A percentile compares a stretch with the other conserved stretches of the same genome.
Evolutionary conservation across 2,888 invertebrate genomes (phyloP).

Genomic region (Tubiluchus corallicola): DNA sequence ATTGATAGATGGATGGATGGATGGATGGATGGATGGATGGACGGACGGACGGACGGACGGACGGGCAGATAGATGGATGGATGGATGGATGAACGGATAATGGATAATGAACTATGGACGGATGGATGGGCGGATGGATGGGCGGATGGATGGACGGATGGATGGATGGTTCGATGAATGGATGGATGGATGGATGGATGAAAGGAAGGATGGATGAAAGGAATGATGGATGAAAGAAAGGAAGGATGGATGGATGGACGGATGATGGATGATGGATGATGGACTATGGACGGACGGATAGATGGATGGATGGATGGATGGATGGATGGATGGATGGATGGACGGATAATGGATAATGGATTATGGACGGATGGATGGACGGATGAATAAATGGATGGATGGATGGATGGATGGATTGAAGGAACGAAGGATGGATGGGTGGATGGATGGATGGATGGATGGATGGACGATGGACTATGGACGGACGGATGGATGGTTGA

Average conservation of each 20-base stretch:
- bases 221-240: neutral
- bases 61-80: no score
- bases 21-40: no score
- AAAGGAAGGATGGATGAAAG: neutral
- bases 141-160: neutral
- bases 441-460: neutral
- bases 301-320: neutral
- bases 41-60: no score
- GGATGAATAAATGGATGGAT: neutral
- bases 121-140: neutral
- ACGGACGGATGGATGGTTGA: no score
- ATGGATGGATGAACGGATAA: neutral
- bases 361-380: neutral
- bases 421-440: neutral
- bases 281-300: neutral
- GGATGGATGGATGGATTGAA: neutral
- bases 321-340: neutral
- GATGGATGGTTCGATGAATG: slow-evolving; percentile 1
- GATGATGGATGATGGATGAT: neutral
- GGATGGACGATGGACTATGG: neutral
- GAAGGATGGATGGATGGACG: no score
- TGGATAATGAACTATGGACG: slow-evolving; percentile 3
- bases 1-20: no score
- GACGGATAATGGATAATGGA: neutral
- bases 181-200: neutral